A percentile compares a stretch with the other conserved stretches of the same genome.
Evolutionary conservation across 2,888 invertebrate genomes (phyloP).

Genomic region (Limnephilus auricula): DNA sequence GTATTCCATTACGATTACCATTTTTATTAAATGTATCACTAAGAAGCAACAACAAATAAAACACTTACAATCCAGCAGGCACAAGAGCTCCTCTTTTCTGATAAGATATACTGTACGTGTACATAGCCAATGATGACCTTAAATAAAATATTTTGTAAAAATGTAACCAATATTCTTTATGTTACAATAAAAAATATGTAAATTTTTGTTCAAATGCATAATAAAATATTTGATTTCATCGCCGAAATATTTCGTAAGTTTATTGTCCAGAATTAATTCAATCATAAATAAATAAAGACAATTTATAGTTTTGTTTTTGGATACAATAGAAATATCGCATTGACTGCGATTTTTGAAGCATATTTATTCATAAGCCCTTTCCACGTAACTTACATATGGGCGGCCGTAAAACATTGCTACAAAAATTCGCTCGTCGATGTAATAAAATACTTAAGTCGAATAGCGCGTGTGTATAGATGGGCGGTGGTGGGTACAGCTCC

Average conservation of each 20-base stretch:
- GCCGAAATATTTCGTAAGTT: not conserved
- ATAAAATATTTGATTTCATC: not conserved
- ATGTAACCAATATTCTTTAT: too few species aligned
- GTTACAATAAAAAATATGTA: not conserved
- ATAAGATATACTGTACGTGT: too few species aligned
- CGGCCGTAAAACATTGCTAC: conserved; percentile 64
- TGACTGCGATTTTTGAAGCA: conserved; percentile 55
- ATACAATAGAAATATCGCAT: conserved; percentile 55
- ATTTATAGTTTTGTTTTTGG: conserved; percentile 32
- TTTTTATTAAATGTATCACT: not conserved
- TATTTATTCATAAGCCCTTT: conserved; percentile 61
- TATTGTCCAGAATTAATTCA: conserved; percentile 12
- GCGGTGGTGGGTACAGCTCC: not conserved
- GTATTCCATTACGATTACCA: not conserved
- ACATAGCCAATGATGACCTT: too few species aligned
- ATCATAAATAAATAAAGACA: conserved; percentile 25
- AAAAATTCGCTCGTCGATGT: conserved; percentile 65
- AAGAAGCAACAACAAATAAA: too few species aligned
- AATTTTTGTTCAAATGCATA: not conserved
- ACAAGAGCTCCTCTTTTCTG: too few species aligned
- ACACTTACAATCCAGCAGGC: too few species aligned
- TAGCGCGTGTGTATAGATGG: not conserved
- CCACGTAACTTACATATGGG: conserved; percentile 48
- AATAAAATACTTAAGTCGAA: conserved; percentile 57
- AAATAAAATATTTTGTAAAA: too few species aligned